Evolutionary conservation across 2,888 invertebrate species (phyloP), one percentile per base, ranked within the genome.

Genomic region (Ochropleura leucogaster): DNA sequence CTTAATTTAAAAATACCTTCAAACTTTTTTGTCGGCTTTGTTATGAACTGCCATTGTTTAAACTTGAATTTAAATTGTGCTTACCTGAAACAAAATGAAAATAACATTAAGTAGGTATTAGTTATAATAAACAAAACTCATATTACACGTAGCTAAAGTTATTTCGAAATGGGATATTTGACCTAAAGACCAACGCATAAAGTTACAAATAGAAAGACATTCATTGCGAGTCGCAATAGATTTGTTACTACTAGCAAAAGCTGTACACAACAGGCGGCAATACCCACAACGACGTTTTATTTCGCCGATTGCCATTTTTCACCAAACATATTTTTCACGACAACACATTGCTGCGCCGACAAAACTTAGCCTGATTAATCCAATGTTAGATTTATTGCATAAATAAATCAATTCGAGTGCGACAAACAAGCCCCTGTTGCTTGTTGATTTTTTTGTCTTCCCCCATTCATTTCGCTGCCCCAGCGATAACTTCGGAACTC

Each of bases 311-410:
- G 72, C 78, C 70, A 89, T 89, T 87, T 86, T 82, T 87, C 84
- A 82, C 75, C 51, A 63, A 87, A 82, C 86, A 87, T 86, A 86
- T 86, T 86, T 85, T 87, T 79, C 86, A 89, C 89, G 88, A 90
- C 90, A 92, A 91, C 93, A 92, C 91, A 93, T 93, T 92, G 93
- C 90, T 87, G 80, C 87, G 89, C 88, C 90, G 90, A 92, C 92
- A 91, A 94, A 94, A 94, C 92, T 93, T 90, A 92, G 90, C 90
- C 92, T 94, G 94, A 95, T 95, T 95, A 95, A 96, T 95, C 94
- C 93, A 84, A 91, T 91, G 91, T 91, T 90, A 92, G 94, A 95
- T 95, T 95, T 95, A 96, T 95, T 90, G 91, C 85, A 88, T 85
- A 90, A 91, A 95, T 96, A 95, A 96, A 96, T 96, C 95, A 95